Evolutionary conservation across 2,888 invertebrate genomes (phyloP).

Genomic region (Pilophorus perplexus): DNA sequence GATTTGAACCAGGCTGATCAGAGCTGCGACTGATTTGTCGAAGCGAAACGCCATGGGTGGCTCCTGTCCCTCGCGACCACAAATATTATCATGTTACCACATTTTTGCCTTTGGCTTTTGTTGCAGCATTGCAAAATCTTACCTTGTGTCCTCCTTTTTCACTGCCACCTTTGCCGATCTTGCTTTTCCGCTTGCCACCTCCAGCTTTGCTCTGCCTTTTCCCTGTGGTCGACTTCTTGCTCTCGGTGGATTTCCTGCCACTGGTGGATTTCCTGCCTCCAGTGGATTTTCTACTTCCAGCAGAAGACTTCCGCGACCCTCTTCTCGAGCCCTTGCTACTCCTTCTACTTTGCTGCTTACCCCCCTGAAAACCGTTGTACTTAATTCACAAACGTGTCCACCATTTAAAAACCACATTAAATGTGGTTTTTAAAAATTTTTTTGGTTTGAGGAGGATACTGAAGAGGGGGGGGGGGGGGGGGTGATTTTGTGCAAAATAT

Average conservation of each 20-base stretch:
- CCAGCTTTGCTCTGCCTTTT: slow-evolving; percentile 12
- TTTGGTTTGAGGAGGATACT: no score
- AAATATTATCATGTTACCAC: no score
- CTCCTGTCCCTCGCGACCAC: no score
- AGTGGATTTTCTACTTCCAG: not conserved
- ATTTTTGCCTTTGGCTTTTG: no score
- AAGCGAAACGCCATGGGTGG: no score
- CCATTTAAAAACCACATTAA: no score
- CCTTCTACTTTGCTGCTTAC: not conserved
- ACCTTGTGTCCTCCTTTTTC: not conserved
- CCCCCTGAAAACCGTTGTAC: not conserved
- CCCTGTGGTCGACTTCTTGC: not conserved
- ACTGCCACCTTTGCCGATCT: not conserved
- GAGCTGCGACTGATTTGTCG: no score
- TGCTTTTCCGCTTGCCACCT: slow-evolving; percentile 14
- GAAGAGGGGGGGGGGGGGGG: no score
- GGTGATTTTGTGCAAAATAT: no score
- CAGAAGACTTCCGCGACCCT: not conserved
- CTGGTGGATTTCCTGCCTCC: slow-evolving; percentile 10
- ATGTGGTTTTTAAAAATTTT: no score
- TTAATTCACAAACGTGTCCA: no score
- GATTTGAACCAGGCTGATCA: no score
- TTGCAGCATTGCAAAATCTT: not conserved
- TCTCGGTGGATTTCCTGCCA: not conserved
- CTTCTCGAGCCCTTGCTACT: not conserved